These are phyloP conservation scores for Polypedilum pembai DNA, from an alignment of 1,140 invertebrate genomes.

Conservation along the genomic window DNA sequence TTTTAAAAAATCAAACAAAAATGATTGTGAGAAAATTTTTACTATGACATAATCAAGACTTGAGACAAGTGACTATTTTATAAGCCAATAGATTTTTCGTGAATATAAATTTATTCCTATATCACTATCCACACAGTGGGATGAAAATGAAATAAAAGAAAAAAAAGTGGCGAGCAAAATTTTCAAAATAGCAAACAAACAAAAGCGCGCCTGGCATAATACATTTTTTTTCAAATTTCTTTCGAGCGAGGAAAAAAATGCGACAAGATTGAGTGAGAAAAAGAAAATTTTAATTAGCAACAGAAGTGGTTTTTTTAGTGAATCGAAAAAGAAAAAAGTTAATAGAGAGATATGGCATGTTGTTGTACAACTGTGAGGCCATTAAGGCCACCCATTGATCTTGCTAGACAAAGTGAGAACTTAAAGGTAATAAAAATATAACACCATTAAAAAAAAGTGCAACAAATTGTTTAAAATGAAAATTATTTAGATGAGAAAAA, in stretches of 20 bases:
- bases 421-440: slow-evolving; percentile 56
- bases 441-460: no score
- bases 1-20: background rate
- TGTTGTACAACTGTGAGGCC: slow-evolving; percentile 56
- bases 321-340: background rate
- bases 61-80: background rate
- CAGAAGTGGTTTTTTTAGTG: background rate
- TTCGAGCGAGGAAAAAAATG: background rate
- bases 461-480: no score
- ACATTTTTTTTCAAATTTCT: slow-evolving; percentile 20
- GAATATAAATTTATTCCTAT: no score
- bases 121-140: no score
- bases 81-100: no score
- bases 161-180: background rate
- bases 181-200: background rate
- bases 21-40: background rate
- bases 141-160: background rate
- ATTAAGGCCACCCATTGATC: slow-evolving; percentile 64
- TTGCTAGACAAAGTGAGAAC: slow-evolving; percentile 66
- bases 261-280: background rate
- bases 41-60: background rate
- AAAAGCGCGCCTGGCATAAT: no score
- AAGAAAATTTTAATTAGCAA: no score
- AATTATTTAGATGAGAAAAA: no score
- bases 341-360: slow-evolving; percentile 45